These are phyloP conservation scores for Oryzias melastigma DNA, from an alignment of 2,113 vertebrate species.

Conservation along the genomic window DNA sequence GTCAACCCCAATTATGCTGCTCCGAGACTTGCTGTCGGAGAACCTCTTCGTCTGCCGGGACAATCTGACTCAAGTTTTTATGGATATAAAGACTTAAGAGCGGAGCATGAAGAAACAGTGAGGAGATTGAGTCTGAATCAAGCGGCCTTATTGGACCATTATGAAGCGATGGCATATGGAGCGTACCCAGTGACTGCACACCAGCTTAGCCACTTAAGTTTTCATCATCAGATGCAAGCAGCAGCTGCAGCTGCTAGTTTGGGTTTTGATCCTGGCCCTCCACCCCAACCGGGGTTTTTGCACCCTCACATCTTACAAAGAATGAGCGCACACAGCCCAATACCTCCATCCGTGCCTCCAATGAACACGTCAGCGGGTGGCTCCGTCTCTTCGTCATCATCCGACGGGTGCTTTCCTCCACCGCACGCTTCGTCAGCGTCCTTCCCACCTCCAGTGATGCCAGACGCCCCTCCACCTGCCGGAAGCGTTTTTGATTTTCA, in stretches of 20 bases:
- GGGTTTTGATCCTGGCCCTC: conserved; percentile 78
- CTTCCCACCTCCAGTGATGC: conserved; percentile 86
- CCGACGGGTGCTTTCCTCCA: conserved; percentile 78
- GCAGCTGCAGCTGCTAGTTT: conserved; percentile 81
- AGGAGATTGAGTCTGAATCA: conserved; percentile 88
- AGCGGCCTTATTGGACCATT: conserved; percentile 81
- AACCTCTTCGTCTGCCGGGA: conserved; percentile 81
- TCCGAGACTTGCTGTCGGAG: conserved; percentile 82
- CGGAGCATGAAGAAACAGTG: conserved; percentile 84
- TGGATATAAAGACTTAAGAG: conserved; percentile 81
- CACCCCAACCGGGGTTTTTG: conserved; percentile 81
- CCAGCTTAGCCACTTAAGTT: conserved; percentile 69
- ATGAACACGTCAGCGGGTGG: conserved; percentile 40
- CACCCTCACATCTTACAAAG: conserved; percentile 75
- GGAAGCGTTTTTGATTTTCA: conserved; percentile 92
- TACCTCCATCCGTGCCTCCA: conserved; percentile 46
- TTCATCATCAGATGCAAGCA: conserved; percentile 78
- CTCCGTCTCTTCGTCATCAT: conserved; percentile 33
- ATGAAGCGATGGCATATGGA: conserved; percentile 76
- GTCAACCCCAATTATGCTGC: conserved; percentile 78
- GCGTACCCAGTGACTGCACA: conserved; percentile 74
- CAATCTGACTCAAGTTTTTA: conserved; percentile 78
- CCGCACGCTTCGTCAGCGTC: conserved; percentile 74
- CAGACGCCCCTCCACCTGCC: conserved; percentile 61
- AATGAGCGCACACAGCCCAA: conserved; percentile 58